These are phyloP conservation scores for Cryptoprocta ferox DNA, from an alignment of 2,797 vertebrate genomes.

Conservation along the genomic window DNA sequence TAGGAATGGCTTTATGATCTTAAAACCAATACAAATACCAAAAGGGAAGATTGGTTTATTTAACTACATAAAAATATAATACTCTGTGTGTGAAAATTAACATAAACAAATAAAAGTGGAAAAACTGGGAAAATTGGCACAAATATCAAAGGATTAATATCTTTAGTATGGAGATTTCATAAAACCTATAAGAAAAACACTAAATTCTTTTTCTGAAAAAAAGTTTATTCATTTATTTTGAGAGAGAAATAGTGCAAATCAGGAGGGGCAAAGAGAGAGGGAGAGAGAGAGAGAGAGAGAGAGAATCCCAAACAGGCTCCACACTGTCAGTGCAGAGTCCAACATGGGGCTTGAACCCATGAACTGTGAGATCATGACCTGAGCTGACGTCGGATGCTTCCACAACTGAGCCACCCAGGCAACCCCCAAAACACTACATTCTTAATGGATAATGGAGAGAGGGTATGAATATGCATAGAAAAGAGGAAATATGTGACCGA, in stretches of 20 bases:
- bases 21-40: slow-evolving; percentile 39
- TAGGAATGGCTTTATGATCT: slow-evolving; percentile 58
- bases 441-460: not conserved
- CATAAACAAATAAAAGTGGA: slow-evolving; percentile 51
- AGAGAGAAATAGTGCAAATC: too few relatives aligned
- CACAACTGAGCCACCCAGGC: too few relatives aligned
- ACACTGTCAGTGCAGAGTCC: too few relatives aligned
- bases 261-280: too few relatives aligned
- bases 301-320: too few relatives aligned
- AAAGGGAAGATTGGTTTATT: slow-evolving; percentile 36
- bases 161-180: not conserved
- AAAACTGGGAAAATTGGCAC: slow-evolving; percentile 38
- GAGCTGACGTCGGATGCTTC: too few relatives aligned
- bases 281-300: too few relatives aligned
- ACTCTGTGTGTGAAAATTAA: slow-evolving; percentile 45
- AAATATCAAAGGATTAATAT: slow-evolving; percentile 59
- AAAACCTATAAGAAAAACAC: slow-evolving; percentile 44
- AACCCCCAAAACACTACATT: not conserved
- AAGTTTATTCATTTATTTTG: too few relatives aligned
- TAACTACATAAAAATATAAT: slow-evolving; percentile 50
- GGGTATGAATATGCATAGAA: not conserved
- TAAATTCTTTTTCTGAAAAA: not conserved
- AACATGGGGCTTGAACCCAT: too few relatives aligned
- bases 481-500: slow-evolving; percentile 1
- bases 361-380: too few relatives aligned